Percentiles rank a stretch among this genome's conserved stretches.
phyloP scores from a whole-genome alignment of 2,888 invertebrate species.

The Exephanes ischioxanthus region DNA sequence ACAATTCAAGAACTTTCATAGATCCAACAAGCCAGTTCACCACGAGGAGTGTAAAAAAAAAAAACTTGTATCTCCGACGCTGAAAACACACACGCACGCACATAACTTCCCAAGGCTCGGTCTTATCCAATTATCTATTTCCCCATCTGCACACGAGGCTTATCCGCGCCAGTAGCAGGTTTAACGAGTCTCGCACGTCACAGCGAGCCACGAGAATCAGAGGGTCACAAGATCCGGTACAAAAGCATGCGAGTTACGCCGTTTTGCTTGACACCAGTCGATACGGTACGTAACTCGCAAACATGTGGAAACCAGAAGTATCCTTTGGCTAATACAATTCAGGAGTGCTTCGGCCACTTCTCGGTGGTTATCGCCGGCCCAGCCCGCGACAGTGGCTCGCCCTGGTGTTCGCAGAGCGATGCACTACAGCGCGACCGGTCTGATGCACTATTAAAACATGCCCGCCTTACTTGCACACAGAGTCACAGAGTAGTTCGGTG shows the following conservation, averaged over 20 bases:
- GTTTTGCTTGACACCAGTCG: too few species aligned
- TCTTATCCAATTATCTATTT: constrained; percentile 45
- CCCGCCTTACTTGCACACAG: constrained; percentile 14
- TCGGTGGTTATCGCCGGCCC: background rate
- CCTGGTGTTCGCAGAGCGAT: constrained; percentile 21
- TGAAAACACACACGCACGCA: constrained; percentile 1
- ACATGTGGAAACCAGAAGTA: constrained; percentile 9
- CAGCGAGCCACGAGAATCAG: too few species aligned
- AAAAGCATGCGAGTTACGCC: too few species aligned
- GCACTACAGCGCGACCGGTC: constrained; percentile 13
- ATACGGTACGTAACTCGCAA: background rate
- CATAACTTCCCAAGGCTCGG: background rate
- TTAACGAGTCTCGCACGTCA: constrained; percentile 23
- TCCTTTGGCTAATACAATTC: constrained; percentile 37
- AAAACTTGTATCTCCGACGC: constrained; percentile 24
- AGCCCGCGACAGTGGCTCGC: background rate
- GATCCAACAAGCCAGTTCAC: background rate
- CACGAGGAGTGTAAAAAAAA: background rate
- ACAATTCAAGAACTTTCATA: background rate
- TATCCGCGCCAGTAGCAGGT: constrained; percentile 21
- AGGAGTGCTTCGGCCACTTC: constrained; percentile 13
- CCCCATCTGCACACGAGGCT: constrained; percentile 8
- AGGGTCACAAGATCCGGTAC: too few species aligned
- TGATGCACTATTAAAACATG: constrained; percentile 40
- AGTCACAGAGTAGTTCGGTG: constrained; percentile 20